Conservation (phyloP, 2,888 invertebrate species). For the Cybosia mesomella region DNA sequence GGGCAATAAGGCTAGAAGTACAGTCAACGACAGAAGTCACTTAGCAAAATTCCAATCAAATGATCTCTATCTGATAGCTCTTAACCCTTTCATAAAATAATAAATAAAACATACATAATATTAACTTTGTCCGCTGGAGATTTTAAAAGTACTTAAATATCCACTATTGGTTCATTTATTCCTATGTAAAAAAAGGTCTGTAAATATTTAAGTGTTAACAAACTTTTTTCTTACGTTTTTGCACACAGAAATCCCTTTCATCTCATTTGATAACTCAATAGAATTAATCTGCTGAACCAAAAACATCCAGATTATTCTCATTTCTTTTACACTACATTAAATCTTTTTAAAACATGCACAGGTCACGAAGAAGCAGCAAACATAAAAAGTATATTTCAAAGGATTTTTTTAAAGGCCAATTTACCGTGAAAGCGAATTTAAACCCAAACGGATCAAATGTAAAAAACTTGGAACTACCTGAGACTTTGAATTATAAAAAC, state of each 20-base stretch:
- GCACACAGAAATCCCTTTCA: constrained; percentile 23
- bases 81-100: too few species aligned
- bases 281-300: constrained; percentile 57
- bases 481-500: constrained; percentile 50
- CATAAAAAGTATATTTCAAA: constrained; percentile 62
- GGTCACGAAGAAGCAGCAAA: constrained; percentile 64
- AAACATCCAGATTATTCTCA: constrained; percentile 55
- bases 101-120: too few species aligned
- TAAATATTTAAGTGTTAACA: too few species aligned
- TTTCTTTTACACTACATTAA: constrained; percentile 43
- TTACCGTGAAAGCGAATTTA: constrained; percentile 78
- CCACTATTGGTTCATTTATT: too few species aligned
- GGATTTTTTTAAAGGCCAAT: constrained; percentile 68
- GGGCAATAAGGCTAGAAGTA: too few species aligned
- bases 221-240: too few species aligned
- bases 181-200: too few species aligned
- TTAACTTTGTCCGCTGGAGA: too few species aligned
- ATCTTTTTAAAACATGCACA: constrained; percentile 62
- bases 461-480: constrained; percentile 70
- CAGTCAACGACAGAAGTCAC: too few species aligned
- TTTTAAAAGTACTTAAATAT: too few species aligned
- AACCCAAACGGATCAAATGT: constrained; percentile 65
- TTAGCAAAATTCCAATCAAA: too few species aligned
- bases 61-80: too few species aligned
- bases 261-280: constrained; percentile 56